These are phyloP conservation scores for Coccyzus lansbergi DNA, from an alignment of 2,797 vertebrate genomes.

Conservation along the genomic window DNA sequence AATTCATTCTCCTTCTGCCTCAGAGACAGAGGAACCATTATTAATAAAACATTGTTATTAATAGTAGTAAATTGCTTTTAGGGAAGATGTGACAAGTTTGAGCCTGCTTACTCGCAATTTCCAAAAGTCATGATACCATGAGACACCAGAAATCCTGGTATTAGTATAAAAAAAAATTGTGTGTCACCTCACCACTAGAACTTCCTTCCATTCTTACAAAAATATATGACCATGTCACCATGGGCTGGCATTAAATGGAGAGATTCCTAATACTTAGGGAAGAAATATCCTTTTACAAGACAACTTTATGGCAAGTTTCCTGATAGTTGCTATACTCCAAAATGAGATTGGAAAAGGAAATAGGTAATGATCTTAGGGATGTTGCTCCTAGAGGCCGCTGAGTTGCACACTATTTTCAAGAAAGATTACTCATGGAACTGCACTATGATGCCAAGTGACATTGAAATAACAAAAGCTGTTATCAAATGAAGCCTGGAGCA, in stretches of 20 bases:
- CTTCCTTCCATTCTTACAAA: not conserved
- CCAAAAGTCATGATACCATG: not conserved
- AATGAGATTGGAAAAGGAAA: not conserved
- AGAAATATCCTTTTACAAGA: not conserved
- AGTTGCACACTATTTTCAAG: not conserved
- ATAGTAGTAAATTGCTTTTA: not conserved
- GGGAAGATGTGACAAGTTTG: not conserved
- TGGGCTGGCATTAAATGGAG: not conserved
- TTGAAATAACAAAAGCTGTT: not conserved
- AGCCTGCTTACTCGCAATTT: not conserved
- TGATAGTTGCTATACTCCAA: not conserved
- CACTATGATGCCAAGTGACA: not conserved
- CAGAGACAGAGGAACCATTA: not conserved
- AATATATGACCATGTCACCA: not conserved
- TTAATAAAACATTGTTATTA: not conserved
- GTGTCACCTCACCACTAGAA: not conserved
- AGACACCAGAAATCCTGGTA: not conserved
- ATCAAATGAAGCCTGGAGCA: not conserved
- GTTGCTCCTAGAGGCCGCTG: not conserved
- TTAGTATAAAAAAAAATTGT: not conserved
- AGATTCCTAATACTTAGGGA: not conserved
- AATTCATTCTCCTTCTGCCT: not conserved
- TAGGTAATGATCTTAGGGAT: not conserved
- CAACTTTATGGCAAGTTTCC: not conserved
- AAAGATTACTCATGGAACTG: not conserved